Conservation (phyloP, 2,113 vertebrate genomes). For the Phyllostomus hastatus region DNA sequence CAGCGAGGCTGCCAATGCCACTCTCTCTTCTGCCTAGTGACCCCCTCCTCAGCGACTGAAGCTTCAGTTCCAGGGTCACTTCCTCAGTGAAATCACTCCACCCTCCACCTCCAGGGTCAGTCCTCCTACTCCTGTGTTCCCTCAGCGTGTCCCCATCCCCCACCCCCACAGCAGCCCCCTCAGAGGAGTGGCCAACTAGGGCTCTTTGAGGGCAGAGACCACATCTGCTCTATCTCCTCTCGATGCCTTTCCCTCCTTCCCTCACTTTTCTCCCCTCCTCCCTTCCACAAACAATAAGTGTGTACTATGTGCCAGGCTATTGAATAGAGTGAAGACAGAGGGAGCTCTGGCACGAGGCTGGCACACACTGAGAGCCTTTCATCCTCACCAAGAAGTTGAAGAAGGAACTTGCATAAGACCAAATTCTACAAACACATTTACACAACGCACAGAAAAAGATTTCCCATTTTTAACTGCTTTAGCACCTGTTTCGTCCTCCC, state of each 20-base stretch:
- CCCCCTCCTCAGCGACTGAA: neutral
- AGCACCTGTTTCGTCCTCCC: neutral
- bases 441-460: neutral
- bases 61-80: neutral
- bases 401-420: neutral
- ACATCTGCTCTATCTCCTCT: neutral
- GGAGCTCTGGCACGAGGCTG: neutral
- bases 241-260: neutral
- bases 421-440: neutral
- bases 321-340: neutral
- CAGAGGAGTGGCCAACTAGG: neutral
- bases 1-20: accelerated
- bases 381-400: neutral
- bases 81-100: neutral
- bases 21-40: neutral
- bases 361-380: neutral
- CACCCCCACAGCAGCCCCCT: neutral
- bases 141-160: accelerated
- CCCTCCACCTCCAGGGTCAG: neutral
- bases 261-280: neutral
- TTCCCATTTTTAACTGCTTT: neutral
- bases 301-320: neutral
- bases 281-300: neutral
- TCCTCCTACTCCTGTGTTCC: neutral
- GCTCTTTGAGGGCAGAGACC: neutral